Conservation (phyloP, 2,113 vertebrate genomes). For the Labrus mixtus region DNA sequence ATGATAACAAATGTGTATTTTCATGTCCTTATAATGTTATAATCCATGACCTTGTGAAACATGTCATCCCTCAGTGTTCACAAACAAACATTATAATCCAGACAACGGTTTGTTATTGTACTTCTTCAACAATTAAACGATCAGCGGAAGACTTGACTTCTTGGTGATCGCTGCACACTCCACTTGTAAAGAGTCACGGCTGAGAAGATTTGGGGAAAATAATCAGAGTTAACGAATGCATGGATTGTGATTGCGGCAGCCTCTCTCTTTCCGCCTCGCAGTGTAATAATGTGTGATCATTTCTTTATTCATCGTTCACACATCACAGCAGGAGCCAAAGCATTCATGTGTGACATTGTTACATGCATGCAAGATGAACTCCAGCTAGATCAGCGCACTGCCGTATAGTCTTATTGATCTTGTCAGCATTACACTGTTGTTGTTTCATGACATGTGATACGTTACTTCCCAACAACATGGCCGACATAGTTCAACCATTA, state of each 20-base stretch:
- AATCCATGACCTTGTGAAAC: too few species aligned
- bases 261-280: neutral
- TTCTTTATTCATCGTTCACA: neutral
- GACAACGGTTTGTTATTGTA: neutral
- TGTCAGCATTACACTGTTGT: neutral
- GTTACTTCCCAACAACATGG: neutral
- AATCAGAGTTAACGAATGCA: neutral
- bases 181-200: neutral
- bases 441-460: neutral
- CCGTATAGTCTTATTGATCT: neutral
- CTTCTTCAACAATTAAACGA: neutral
- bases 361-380: neutral
- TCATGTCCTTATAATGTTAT: too few species aligned
- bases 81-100: too few species aligned
- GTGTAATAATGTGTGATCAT: neutral
- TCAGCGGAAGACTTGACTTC: neutral
- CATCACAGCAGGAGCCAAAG: neutral
- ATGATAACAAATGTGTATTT: too few species aligned
- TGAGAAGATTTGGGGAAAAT: too few species aligned
- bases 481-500: conserved; percentile 19
- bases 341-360: neutral
- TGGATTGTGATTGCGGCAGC: neutral
- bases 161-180: neutral
- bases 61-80: too few species aligned
- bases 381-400: neutral